These are phyloP conservation scores for Polypedilum vanderplanki DNA, from an alignment of 1,140 invertebrate species.

Conservation along the genomic window DNA sequence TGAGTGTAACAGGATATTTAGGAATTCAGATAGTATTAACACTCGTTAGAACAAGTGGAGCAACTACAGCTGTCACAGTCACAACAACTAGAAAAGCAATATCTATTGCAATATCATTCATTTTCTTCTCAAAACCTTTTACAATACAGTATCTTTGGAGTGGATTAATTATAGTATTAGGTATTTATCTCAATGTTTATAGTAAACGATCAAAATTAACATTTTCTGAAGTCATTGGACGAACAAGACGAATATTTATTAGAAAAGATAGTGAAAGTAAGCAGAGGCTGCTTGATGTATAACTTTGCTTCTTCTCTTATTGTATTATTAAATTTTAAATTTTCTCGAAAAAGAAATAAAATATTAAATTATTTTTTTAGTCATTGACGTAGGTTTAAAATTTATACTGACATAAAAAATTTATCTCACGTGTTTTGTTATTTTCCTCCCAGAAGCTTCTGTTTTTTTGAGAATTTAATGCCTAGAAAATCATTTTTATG, in stretches of 20 bases:
- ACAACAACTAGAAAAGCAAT: constrained; percentile 83
- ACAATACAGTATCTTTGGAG: constrained; percentile 88
- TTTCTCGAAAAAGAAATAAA: not conserved
- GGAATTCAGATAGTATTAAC: constrained; percentile 88
- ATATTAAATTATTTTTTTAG: no score
- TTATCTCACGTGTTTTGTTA: not conserved
- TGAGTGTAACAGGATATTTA: constrained; percentile 83
- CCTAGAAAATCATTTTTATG: constrained; percentile 28
- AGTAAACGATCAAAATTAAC: constrained; percentile 58
- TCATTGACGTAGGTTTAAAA: not conserved
- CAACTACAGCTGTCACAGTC: constrained; percentile 85
- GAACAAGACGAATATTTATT: not conserved
- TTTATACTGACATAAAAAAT: not conserved
- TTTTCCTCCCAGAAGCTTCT: not conserved
- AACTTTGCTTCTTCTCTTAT: not conserved
- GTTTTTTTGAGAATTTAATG: not conserved
- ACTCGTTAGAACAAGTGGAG: constrained; percentile 77
- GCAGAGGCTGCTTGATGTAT: not conserved
- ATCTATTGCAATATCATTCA: constrained; percentile 85
- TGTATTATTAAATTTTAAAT: not conserved
- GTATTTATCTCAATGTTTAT: constrained; percentile 86
- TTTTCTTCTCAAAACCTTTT: constrained; percentile 92
- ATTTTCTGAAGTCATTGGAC: constrained; percentile 36
- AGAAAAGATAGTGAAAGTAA: not conserved
- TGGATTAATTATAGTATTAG: constrained; percentile 73